Conservation (phyloP, 1,140 invertebrate genomes). For the Diorhabda sublineata region DNA sequence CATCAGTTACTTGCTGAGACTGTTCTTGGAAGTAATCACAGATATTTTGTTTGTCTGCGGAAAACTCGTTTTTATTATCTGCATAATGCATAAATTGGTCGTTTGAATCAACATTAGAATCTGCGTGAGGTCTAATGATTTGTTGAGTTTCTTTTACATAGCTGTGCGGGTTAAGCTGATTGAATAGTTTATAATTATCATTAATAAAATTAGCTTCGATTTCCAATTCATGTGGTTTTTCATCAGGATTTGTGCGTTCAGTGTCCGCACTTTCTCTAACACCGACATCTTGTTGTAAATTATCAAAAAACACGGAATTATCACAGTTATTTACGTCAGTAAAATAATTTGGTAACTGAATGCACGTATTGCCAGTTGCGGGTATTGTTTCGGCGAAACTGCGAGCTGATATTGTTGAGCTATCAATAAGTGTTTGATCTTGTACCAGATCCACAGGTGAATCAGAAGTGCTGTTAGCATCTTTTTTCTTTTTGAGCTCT, state of each 20-base stretch:
- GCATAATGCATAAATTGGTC: slow-evolving; percentile 23
- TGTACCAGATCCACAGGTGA: slow-evolving; percentile 4
- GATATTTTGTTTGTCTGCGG: neutral
- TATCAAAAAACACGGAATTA: slow-evolving; percentile 27
- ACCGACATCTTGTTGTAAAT: neutral
- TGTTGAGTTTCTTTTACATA: slow-evolving; percentile 12
- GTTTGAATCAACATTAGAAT: slow-evolving; percentile 32
- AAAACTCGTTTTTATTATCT: slow-evolving; percentile 7
- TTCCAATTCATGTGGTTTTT: too few relatives aligned
- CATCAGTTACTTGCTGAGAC: slow-evolving; percentile 6
- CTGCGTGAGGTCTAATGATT: slow-evolving; percentile 15
- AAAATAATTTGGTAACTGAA: slow-evolving; percentile 21
- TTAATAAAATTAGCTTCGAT: slow-evolving; percentile 15
- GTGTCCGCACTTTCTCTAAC: neutral
- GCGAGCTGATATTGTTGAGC: slow-evolving; percentile 15
- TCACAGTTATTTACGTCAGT: slow-evolving; percentile 4
- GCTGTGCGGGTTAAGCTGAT: slow-evolving; percentile 13
- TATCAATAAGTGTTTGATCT: slow-evolving; percentile 23
- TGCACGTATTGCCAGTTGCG: neutral
- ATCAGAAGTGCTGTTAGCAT: slow-evolving; percentile 5
- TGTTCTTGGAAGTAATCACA: neutral
- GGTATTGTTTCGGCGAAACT: slow-evolving; percentile 15
- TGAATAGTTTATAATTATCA: slow-evolving; percentile 27
- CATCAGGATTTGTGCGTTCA: neutral
- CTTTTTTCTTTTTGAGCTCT: slow-evolving; percentile 28